Evolutionary conservation across 2,113 vertebrate genomes (phyloP), one percentile per base, ranked within the genome.

Genomic region (Zosterops japonicus): DNA sequence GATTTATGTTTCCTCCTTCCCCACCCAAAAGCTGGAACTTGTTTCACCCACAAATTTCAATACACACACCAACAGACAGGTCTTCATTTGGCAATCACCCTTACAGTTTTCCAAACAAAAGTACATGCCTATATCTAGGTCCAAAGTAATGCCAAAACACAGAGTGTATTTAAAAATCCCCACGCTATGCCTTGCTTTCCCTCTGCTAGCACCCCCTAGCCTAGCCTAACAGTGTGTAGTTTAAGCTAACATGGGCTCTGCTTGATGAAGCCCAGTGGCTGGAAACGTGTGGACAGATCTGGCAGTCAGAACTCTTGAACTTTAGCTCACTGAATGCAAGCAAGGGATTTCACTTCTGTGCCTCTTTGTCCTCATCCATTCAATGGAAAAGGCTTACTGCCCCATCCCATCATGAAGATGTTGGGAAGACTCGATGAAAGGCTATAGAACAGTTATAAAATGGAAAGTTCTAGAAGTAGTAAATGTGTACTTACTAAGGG

Each of bases 81-180:
- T 74, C 90, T 96, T 89, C 65, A 90, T 72, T 74, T 72, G 86
- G 52, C 83, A 95, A 79, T 93, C 77, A 94, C 57, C 61, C 65
- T 86, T 68, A 63, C 11, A 14, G 65, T 83, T 86, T 72, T 14
- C 61, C 44, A 82, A 75, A 80, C 67, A 70, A 83, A 95, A 95
- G 65, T 53, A 67, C 7, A 50, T 81, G 44, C 60, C 64, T 91
- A 92, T n/a, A 61, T 47, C 70, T 90, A 63, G 69, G 46, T 86
- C 67, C 68, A 95, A 90, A 97, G 64, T 8, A n/a, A 64, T 53
- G 36, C 64, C 78, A 87, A 70, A 72, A 49, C 35, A 89, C 49
- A 87, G 23, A 4, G 19, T 10, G 44, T 87, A 57, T 59, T 56
- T 29, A 2, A 28, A 74, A 78, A 52, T 53, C 6, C 23, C 41